Percentiles rank a stretch among this genome's conserved stretches.
phyloP scores from a whole-genome alignment of 2,888 invertebrate genomes.

The Eumerus sabulonum region DNA sequence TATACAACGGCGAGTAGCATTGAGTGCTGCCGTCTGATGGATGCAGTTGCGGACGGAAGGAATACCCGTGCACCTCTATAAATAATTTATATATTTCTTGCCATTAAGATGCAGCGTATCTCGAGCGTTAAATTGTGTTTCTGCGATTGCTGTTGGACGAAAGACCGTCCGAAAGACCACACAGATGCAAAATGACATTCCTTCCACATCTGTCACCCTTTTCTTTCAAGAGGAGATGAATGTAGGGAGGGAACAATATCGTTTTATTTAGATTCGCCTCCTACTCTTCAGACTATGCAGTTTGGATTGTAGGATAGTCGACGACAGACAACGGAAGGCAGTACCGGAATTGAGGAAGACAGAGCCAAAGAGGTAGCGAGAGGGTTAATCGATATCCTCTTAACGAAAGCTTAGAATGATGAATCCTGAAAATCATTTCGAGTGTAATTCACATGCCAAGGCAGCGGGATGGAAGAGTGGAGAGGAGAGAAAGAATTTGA shows the following conservation, averaged over 20 bases:
- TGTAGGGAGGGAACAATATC: too few species aligned
- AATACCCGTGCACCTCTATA: constrained; percentile 5
- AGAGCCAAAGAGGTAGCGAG: too few species aligned
- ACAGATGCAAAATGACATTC: constrained; percentile 7
- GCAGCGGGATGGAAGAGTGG: too few species aligned
- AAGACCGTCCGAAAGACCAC: constrained; percentile 16
- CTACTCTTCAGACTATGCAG: too few species aligned
- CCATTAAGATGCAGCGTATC: neutral
- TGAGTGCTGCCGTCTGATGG: neutral
- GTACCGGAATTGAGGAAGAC: too few species aligned
- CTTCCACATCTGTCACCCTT: too few species aligned
- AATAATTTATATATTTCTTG: constrained; percentile 19
- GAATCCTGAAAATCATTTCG: neutral
- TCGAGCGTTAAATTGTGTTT: constrained; percentile 31
- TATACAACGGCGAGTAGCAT: constrained; percentile 11
- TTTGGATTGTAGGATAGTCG: too few species aligned
- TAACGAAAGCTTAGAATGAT: neutral
- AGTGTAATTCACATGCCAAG: constrained; percentile 9
- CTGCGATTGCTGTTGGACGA: neutral
- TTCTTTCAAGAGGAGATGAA: too few species aligned
- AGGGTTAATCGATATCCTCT: constrained; percentile 14
- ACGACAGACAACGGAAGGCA: too few species aligned
- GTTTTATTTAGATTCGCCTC: too few species aligned
- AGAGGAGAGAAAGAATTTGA: too few species aligned
- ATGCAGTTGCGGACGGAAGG: too few species aligned